phyloP scores from a whole-genome alignment of 1,140 invertebrate genomes.

The Trinorchestia longiramus region DNA sequence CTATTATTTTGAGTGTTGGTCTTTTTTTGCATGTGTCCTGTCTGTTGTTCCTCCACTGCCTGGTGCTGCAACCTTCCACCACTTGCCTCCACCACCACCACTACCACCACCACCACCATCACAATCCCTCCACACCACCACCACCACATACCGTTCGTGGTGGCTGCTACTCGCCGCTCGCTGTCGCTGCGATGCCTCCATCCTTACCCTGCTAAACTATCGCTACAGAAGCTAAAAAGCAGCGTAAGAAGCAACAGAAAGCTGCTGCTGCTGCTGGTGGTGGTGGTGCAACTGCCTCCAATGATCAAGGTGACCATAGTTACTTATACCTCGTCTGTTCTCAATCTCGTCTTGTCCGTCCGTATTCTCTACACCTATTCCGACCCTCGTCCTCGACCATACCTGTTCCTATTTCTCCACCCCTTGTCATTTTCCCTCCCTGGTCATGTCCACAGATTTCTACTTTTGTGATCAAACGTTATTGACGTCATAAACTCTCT shows the following conservation, averaged over 20 bases:
- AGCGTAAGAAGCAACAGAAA: conserved; percentile 84
- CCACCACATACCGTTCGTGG: not conserved
- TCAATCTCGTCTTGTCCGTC: not conserved
- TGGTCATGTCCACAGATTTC: not conserved
- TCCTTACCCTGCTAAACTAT: conserved; percentile 4
- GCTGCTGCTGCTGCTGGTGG: conserved; percentile 60
- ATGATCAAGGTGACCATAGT: conserved; percentile 64
- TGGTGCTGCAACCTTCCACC: conserved; percentile 49
- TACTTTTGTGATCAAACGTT: not conserved
- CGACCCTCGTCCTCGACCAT: not conserved
- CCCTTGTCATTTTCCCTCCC: not conserved
- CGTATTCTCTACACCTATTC: not conserved
- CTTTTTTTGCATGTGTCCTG: conserved; percentile 52
- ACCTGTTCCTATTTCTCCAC: not conserved
- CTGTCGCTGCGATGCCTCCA: conserved; percentile 1
- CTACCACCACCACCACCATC: conserved; percentile 15
- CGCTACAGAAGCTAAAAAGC: conserved; percentile 88
- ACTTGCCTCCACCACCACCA: conserved; percentile 40
- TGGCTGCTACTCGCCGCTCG: not conserved
- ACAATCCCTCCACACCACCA: conserved; percentile 50
- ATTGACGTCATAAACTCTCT: not conserved
- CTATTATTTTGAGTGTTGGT: conserved; percentile 38
- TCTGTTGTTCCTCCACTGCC: conserved; percentile 46
- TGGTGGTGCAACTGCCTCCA: conserved; percentile 56
- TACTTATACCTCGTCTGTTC: conserved; percentile 59